These are phyloP conservation scores for Actinopyga echinites DNA, from an alignment of 53 echinoderm and acorn worm genomes.

Conservation along the genomic window DNA sequence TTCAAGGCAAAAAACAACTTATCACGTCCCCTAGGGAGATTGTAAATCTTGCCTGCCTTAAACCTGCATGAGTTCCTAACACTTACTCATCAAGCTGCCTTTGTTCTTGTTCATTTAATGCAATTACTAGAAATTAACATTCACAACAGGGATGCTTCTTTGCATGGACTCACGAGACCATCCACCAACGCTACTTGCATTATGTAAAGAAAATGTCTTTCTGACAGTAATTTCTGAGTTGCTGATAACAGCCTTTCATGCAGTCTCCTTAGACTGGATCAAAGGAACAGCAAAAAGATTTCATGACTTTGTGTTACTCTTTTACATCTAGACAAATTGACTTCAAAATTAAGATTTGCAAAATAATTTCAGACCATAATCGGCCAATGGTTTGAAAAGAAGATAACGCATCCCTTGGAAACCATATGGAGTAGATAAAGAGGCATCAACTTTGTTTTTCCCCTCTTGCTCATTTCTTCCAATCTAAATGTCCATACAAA, in stretches of 20 bases:
- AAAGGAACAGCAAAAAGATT: too few species aligned
- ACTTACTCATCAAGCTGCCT: background rate
- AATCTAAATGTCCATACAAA: background rate
- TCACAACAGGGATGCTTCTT: background rate
- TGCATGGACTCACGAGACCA: background rate
- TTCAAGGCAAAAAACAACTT: background rate
- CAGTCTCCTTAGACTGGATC: too few species aligned
- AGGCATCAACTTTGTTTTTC: background rate
- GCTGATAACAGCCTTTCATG: too few species aligned
- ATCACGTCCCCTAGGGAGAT: background rate
- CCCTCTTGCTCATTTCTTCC: background rate
- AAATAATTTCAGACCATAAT: background rate
- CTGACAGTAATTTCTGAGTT: too few species aligned
- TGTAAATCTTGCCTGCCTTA: background rate
- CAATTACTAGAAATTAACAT: slow-evolving; percentile 12
- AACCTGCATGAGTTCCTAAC: background rate
- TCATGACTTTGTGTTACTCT: too few species aligned
- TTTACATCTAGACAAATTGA: too few species aligned
- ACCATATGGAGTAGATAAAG: too few species aligned
- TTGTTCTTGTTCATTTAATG: background rate
- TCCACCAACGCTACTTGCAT: background rate
- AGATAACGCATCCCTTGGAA: too few species aligned
- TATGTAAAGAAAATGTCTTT: too few species aligned
- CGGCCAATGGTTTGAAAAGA: background rate
- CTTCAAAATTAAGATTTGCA: background rate